Evolutionary conservation across 2,888 invertebrate species (phyloP).

Genomic region (Callyntrura guangdongensis): DNA sequence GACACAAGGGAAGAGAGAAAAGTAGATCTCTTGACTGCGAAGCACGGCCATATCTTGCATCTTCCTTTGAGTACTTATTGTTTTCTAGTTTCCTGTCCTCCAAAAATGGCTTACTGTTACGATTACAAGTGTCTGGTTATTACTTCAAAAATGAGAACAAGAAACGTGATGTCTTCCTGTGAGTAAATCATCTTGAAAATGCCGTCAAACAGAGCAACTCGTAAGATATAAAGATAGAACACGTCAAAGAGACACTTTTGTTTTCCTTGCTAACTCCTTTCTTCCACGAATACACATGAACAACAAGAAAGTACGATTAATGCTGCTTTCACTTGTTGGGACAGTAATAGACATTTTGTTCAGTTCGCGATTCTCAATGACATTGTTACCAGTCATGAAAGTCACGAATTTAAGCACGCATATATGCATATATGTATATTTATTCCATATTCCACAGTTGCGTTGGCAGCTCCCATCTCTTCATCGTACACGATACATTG

Average conservation of each 20-base stretch:
- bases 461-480: neutral
- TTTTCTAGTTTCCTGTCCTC: slow-evolving; percentile 52
- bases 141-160: slow-evolving; percentile 54
- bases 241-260: slow-evolving; percentile 63
- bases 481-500: neutral
- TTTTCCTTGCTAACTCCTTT: neutral
- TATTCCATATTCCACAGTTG: neutral
- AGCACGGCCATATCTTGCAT: slow-evolving; percentile 68
- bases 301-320: neutral
- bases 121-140: slow-evolving; percentile 55
- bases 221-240: slow-evolving; percentile 73
- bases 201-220: slow-evolving; percentile 45
- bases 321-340: neutral
- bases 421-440: neutral
- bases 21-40: slow-evolving; percentile 71
- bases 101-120: slow-evolving; percentile 54
- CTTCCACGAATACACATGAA: slow-evolving; percentile 1
- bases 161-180: slow-evolving; percentile 61
- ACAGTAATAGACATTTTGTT: neutral
- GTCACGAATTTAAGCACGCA: neutral
- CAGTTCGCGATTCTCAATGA: neutral
- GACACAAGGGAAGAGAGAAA: slow-evolving; percentile 48
- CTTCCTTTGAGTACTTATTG: slow-evolving; percentile 55
- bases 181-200: slow-evolving; percentile 60
- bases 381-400: slow-evolving; percentile 8